phyloP scores from a whole-genome alignment of 1,140 invertebrate species.

The Tetramorium parvispinum region DNA sequence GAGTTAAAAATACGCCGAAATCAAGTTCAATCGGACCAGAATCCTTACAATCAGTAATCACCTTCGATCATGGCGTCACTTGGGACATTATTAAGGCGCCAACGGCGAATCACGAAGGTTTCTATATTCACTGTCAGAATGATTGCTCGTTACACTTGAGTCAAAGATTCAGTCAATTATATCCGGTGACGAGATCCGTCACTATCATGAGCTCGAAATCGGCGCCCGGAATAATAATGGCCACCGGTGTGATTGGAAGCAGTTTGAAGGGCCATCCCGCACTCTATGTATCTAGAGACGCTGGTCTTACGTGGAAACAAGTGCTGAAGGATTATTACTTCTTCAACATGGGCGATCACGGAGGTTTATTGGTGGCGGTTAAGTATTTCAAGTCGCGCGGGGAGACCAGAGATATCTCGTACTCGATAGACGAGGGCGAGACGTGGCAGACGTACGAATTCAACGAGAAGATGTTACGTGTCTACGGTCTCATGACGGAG shows the following conservation, averaged over 20 bases:
- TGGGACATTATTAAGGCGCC: slow-evolving; percentile 92
- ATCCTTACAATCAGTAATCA: slow-evolving; percentile 92
- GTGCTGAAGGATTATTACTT: slow-evolving; percentile 94
- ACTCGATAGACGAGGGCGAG: slow-evolving; percentile 94
- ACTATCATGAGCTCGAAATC: slow-evolving; percentile 95
- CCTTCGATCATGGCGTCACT: slow-evolving; percentile 94
- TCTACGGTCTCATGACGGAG: slow-evolving; percentile 96
- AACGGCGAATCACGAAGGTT: slow-evolving; percentile 88
- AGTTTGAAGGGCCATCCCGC: slow-evolving; percentile 93
- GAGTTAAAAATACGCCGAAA: slow-evolving; percentile 87
- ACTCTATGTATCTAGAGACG: slow-evolving; percentile 94
- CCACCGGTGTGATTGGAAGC: slow-evolving; percentile 92
- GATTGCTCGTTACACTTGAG: slow-evolving; percentile 94
- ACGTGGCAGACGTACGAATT: slow-evolving; percentile 92
- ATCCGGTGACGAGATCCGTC: slow-evolving; percentile 91
- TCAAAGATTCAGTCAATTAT: slow-evolving; percentile 93
- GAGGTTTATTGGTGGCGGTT: slow-evolving; percentile 94
- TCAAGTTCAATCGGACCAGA: slow-evolving; percentile 89
- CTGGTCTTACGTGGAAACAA: slow-evolving; percentile 93
- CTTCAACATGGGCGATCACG: slow-evolving; percentile 96
- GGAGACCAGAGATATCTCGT: slow-evolving; percentile 91
- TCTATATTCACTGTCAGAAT: slow-evolving; percentile 88
- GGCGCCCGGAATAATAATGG: slow-evolving; percentile 95
- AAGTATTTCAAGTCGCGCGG: slow-evolving; percentile 91
- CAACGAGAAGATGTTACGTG: slow-evolving; percentile 89